Evolutionary conservation across 2,797 vertebrate species (phyloP).

Genomic region (Gymnothorax reevesii): DNA sequence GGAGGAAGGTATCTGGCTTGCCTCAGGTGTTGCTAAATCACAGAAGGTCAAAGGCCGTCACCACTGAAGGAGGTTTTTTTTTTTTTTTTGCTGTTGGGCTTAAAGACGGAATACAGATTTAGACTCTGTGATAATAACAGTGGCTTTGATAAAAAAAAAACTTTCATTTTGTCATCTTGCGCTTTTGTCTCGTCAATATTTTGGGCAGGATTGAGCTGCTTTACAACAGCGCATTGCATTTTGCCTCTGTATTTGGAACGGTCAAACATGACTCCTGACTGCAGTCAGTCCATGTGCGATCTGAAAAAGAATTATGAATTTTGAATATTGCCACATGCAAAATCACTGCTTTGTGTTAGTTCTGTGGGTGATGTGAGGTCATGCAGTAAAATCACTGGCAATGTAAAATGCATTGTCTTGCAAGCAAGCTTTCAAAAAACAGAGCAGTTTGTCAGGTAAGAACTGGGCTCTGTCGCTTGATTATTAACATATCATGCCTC

Average conservation of each 20-base stretch:
- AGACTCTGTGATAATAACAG: not conserved
- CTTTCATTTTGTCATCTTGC: not conserved
- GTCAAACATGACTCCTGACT: not conserved
- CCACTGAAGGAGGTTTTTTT: not conserved
- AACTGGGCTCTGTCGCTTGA: not conserved
- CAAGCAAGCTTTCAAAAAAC: not conserved
- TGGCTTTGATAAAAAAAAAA: not conserved
- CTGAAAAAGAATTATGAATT: not conserved
- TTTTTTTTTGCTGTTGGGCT: not conserved
- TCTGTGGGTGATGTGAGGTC: not conserved
- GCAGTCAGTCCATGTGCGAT: not conserved
- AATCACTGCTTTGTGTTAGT: not conserved
- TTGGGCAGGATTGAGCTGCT: not conserved
- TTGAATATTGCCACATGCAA: not conserved
- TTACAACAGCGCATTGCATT: not conserved
- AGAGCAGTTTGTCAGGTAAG: not conserved
- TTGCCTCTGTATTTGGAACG: not conserved
- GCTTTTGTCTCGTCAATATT: not conserved
- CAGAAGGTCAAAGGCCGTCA: not conserved
- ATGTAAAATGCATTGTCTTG: not conserved
- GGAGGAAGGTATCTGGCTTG: not conserved
- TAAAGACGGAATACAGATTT: not conserved
- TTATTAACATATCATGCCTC: not conserved
- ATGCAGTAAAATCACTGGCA: not conserved
- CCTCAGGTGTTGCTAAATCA: not conserved